These are phyloP conservation scores for Leptinotarsa texana DNA, from an alignment of 1,140 invertebrate genomes.

Conservation along the genomic window DNA sequence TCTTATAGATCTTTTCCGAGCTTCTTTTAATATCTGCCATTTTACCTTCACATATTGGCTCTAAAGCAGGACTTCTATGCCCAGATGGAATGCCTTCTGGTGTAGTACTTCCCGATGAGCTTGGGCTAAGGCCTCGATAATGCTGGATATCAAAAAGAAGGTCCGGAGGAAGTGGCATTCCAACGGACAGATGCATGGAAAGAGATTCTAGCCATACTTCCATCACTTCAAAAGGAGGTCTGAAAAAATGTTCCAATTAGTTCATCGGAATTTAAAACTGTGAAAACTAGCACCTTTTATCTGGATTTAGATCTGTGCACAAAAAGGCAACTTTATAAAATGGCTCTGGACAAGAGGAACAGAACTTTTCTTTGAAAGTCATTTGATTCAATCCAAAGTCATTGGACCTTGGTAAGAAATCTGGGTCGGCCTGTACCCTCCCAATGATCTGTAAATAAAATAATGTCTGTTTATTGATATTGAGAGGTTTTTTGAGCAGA, in stretches of 20 bases:
- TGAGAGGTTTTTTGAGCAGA: too few relatives aligned
- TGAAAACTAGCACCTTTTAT: constrained; percentile 64
- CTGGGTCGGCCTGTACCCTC: constrained; percentile 89
- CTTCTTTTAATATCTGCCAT: constrained; percentile 24
- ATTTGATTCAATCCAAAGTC: constrained; percentile 91
- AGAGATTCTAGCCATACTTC: constrained; percentile 81
- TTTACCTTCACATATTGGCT: constrained; percentile 53
- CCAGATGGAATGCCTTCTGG: constrained; percentile 58
- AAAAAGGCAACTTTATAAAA: constrained; percentile 87
- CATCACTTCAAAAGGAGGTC: constrained; percentile 85
- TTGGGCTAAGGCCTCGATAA: constrained; percentile 66
- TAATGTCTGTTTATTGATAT: too few relatives aligned
- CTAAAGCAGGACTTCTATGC: constrained; percentile 49
- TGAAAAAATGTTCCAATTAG: constrained; percentile 46
- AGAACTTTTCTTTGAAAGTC: constrained; percentile 86
- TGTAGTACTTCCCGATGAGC: constrained; percentile 65
- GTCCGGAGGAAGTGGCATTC: constrained; percentile 66
- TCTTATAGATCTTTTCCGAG: constrained; percentile 25
- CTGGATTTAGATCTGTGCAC: constrained; percentile 87
- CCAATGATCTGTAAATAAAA: constrained; percentile 77
- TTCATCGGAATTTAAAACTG: background rate
- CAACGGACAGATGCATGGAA: constrained; percentile 70
- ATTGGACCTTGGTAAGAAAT: constrained; percentile 83
- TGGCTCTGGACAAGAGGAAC: constrained; percentile 81
- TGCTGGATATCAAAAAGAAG: constrained; percentile 76